Base-by-base conservation (phyloP, 2,113 vertebrate species). In the Corydoras maculifer region DNA sequence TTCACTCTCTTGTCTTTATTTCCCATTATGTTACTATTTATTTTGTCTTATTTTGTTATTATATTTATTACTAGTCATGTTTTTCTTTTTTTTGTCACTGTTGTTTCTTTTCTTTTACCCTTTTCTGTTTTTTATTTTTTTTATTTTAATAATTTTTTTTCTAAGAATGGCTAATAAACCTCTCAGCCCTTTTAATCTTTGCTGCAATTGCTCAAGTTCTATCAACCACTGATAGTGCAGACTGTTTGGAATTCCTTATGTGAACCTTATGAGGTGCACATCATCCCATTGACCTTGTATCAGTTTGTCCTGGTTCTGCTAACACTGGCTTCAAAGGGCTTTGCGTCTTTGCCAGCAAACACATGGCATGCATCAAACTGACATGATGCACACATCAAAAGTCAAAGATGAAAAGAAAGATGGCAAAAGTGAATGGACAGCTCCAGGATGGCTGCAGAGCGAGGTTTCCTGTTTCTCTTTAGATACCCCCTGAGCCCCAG, bases 241-340 rank as follows among this genome's bases (percentile, higher is more conserved):
- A 53, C 58, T 61, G 31, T 12, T n/a, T 5, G n/a, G 54, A 54
- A 69, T 69, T 65, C 63, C 49, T 53, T 50, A 18, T 49, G 15
- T 1, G 49, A 51, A 13, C 63, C 63, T 18, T 60, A 59, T 53
- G 29, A 29, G 62, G n/a, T 3, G 10, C 18, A 53, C 48, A 49
- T 53, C 63, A 12, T 53, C 18, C 48, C 10, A 2, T 53, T 53
- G 49, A 51, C 63, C 63, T 53, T 25, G 13, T 15, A 57, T 57
- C 54, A 57, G 54, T n/a, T 57, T n/a, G 14, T 14, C 54, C 54
- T 57, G 14, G 54, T 57, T n/a, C 14, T n/a, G 6, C 14, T 57
- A 57, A 15, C 54, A n/a, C 12, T n/a, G 14, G 54, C 54, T 57
- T 57, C 54, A 57, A 57, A 57, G 54, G n/a, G 54, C 14, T 57